Base-by-base conservation (phyloP, 1,140 invertebrate genomes). In the Stenopsyche tienmushanensis region DNA sequence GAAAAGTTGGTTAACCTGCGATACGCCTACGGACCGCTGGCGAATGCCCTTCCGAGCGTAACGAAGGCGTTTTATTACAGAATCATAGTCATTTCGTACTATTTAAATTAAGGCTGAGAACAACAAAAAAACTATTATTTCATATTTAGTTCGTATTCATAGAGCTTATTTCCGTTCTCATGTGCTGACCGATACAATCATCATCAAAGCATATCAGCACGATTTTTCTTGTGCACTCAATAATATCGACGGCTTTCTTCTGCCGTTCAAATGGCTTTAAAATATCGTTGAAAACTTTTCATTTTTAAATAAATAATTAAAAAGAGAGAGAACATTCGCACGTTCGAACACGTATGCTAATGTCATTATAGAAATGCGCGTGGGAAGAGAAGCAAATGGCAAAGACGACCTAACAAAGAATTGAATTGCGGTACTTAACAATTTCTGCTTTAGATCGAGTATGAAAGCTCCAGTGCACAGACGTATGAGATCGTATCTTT, bases 41-140 rank as follows among this genome's bases (percentile, higher is more conserved):
- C 45, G 3, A 10, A 49, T 18, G 23, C 10, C 23, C 18, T 49
- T 53, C 50, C 13, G 24, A 53, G 21, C 50, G 20, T 53, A 17
- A 24, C 50, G 3, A 21, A 17, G 17, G 15, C 47, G 47, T n/a
- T n/a, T n/a, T n/a, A 21, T 2, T 34, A 20, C 21, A 10, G 21
- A 49, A 49, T 49, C 47, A 49, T 49, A 49, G 21, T 34, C 29
- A 34, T 34, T 34, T 13, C 13, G 5, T 34, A n/a, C n/a, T n/a
- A n/a, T 34, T 34, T 5, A 7, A 34, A 34, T 13, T 13, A 34
- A 5, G 5, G 29, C 29, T 34, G 5, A 13, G 29, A 34, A 34
- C 29, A n/a, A n/a, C 13, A 7, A 13, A 34, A 7, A 34, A 5
- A 34, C 29, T 34, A 34, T 13, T 13, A 13, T 34, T 34, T 13